Base-by-base conservation (phyloP, 2,888 invertebrate species). In the Phragmatobia fuliginosa region DNA sequence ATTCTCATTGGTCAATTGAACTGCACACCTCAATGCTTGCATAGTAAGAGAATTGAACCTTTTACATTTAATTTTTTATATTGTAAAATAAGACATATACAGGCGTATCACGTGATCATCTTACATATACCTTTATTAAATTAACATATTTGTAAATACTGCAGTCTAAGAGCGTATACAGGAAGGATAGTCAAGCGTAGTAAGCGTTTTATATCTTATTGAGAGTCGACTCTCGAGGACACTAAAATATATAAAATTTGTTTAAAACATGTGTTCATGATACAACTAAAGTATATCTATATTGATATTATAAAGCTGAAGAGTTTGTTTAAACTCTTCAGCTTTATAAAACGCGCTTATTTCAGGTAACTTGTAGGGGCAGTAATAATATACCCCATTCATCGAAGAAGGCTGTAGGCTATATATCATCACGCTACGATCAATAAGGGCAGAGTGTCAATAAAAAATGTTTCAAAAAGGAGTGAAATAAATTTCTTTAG, bases 161-260 rank as follows among this genome's bases (percentile, higher is more conserved):
- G 21, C n/a, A 66, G 25, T 59, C 38, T 14, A 10, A 61, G 28
- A 60, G 33, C 49, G 60, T 49, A 33, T 41, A 31, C 60, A 66
- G 60, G 66, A 67, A 67, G 61, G 52, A 45, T 49, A 63, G 63
- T 63, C 4, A 2, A 3, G 21, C 8, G 16, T 62, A 32, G 45
- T 63, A 49, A n/a, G 32, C n/a, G 63, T 32, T 63, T 63, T 63
- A 32, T 63, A 16, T 32, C 45, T 68, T 38, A 63, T 52, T 36
- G 67, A 60, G 33, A 56, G 31, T 28, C 62, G 3, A 28, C 32
- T 59, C 62, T 56, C 41, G 58, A 68, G 58, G 58, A 41, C 56
- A 68, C 32, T 21, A 62, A 62, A 62, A 63, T 59, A 62, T 58
- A n/a, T 58, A 68, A 63, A 52, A 45, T 33, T 59, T 45, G 25